These are phyloP conservation scores for Junco hyemalis DNA, from an alignment of 2,113 vertebrate genomes.

Conservation along the genomic window DNA sequence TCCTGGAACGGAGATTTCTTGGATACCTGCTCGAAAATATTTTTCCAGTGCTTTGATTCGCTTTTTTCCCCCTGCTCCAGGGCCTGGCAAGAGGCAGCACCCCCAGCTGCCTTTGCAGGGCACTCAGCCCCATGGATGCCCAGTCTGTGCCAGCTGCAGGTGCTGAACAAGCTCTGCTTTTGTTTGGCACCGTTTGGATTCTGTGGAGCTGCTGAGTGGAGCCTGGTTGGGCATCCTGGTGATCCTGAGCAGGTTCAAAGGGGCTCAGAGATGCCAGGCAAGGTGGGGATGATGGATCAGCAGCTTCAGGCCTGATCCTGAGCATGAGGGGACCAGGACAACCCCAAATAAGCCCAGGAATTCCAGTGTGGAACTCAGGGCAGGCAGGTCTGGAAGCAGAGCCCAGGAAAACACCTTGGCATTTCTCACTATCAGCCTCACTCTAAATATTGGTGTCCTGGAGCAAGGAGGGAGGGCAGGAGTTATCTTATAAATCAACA, in stretches of 20 bases:
- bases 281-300: fast-evolving
- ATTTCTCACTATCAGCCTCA: not conserved
- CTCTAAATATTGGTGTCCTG: not conserved
- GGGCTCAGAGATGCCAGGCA: not conserved
- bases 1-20: not conserved
- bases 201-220: not conserved
- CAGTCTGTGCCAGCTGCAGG: not conserved
- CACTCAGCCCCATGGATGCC: not conserved
- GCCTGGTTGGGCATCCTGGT: fast-evolving
- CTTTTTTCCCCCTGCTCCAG: not conserved
- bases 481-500: too few species aligned
- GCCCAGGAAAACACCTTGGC: not conserved
- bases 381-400: not conserved
- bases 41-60: not conserved
- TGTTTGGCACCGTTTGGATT: not conserved
- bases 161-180: not conserved
- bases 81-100: not conserved
- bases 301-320: not conserved
- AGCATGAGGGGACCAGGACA: fast-evolving
- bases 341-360: fast-evolving
- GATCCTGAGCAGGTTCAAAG: not conserved
- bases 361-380: not conserved
- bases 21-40: not conserved
- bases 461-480: not conserved
- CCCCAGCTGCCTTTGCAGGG: not conserved